These are phyloP conservation scores for Lithosia quadra DNA, from an alignment of 2,888 invertebrate species.

Conservation along the genomic window DNA sequence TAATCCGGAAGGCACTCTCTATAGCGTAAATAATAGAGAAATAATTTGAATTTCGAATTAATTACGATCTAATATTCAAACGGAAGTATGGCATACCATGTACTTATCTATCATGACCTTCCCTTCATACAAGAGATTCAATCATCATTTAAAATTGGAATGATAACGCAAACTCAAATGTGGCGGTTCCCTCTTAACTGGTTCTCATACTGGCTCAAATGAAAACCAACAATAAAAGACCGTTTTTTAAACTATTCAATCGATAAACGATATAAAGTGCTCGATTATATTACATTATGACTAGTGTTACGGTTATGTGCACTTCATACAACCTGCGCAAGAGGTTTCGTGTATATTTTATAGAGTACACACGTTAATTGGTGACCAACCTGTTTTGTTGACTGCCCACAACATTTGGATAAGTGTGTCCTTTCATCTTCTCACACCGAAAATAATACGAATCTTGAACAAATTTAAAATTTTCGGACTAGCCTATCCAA, in stretches of 20 bases:
- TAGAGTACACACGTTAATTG: constrained; percentile 1
- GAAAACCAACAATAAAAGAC: constrained; percentile 31
- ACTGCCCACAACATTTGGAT: constrained; percentile 29
- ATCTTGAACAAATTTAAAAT: constrained; percentile 34
- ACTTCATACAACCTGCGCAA: constrained; percentile 55
- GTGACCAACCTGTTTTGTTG: constrained; percentile 25
- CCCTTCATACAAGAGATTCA: constrained; percentile 40
- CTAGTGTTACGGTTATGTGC: constrained; percentile 76
- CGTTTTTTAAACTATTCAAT: constrained; percentile 32
- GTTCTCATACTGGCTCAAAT: constrained; percentile 27
- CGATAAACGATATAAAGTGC: constrained; percentile 46
- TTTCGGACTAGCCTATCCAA: constrained; percentile 43
- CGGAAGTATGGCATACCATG: constrained; percentile 12
- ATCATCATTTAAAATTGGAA: constrained; percentile 31
- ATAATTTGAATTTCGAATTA: constrained; percentile 9
- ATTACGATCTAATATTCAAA: constrained; percentile 3
- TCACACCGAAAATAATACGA: constrained; percentile 44
- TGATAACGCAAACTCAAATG: constrained; percentile 24
- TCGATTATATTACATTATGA: constrained; percentile 69
- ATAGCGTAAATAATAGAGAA: constrained; percentile 20
- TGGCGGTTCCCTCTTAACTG: constrained; percentile 15
- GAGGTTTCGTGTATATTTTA: constrained; percentile 30
- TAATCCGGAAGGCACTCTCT: constrained; percentile 44
- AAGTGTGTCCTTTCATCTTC: constrained; percentile 28
- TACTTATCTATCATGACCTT: constrained; percentile 24